Conservation (phyloP, 2,888 invertebrate species). For the Drosophila demipolita region DNA sequence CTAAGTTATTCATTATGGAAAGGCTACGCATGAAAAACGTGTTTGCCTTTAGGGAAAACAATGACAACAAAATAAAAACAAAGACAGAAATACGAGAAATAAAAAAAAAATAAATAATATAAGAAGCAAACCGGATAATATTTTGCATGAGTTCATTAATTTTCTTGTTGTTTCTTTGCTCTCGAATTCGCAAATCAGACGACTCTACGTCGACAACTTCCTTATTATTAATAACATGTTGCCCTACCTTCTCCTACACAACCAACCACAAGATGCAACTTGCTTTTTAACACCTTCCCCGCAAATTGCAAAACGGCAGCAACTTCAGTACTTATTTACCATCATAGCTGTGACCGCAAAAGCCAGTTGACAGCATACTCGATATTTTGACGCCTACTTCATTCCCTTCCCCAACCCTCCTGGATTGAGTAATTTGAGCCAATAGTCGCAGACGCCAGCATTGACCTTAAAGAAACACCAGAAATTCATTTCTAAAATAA, state of each 20-base stretch:
- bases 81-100: constrained; percentile 13
- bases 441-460: constrained; percentile 44
- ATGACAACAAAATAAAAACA: constrained; percentile 7
- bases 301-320: constrained; percentile 51
- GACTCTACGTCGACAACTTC: neutral
- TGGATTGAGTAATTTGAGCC: constrained; percentile 48
- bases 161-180: neutral
- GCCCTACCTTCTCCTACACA: neutral
- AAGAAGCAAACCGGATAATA: constrained; percentile 40
- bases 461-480: neutral
- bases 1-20: neutral
- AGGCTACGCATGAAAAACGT: constrained; percentile 36
- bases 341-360: constrained; percentile 61
- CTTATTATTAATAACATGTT: neutral
- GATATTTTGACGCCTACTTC: constrained; percentile 16
- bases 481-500: neutral
- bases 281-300: constrained; percentile 43
- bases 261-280: neutral
- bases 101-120: neutral
- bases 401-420: neutral
- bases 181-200: neutral
- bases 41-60: constrained; percentile 45
- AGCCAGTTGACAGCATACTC: constrained; percentile 38
- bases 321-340: constrained; percentile 60
- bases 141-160: constrained; percentile 54